Percentiles rank a stretch among this genome's conserved stretches.
phyloP scores from a whole-genome alignment of 35 echinoderm and acorn worm genomes.

The Apostichopus japonicus region DNA sequence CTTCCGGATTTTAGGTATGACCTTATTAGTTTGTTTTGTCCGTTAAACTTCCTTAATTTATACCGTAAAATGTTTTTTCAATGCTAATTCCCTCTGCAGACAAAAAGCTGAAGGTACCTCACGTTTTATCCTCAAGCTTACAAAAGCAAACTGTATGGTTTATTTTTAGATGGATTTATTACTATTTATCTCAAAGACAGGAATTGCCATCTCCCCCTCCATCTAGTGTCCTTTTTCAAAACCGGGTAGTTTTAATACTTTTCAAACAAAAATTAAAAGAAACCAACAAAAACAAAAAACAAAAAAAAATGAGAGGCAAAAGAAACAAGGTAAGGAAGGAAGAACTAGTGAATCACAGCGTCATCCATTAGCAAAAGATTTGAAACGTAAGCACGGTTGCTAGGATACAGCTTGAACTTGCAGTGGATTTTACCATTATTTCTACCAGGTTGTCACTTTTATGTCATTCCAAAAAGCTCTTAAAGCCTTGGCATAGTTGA shows the following conservation, averaged over 20 bases:
- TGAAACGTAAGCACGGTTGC: background rate
- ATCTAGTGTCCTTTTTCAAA: background rate
- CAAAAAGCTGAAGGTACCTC: background rate
- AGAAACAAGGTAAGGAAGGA: background rate
- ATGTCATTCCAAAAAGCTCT: background rate
- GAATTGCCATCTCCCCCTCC: background rate
- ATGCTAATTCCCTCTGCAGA: background rate
- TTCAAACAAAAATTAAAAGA: background rate
- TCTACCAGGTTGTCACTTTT: background rate
- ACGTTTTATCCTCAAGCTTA: background rate
- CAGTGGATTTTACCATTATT: background rate
- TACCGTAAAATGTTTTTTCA: no score
- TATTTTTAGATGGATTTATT: slow-evolving; percentile 12
- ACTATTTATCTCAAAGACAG: background rate
- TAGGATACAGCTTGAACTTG: background rate
- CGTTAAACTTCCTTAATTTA: no score
- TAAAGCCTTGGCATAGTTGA: background rate
- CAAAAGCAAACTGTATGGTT: background rate
- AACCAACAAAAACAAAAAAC: background rate
- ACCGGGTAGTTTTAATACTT: background rate
- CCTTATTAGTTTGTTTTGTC: no score
- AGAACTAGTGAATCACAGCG: background rate
- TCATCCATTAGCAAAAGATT: background rate
- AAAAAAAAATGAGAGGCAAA: background rate
- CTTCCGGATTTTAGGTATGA: no score